Evolutionary conservation across 2,113 vertebrate species (phyloP).

Genomic region (Nothocercus nigrocapillus): DNA sequence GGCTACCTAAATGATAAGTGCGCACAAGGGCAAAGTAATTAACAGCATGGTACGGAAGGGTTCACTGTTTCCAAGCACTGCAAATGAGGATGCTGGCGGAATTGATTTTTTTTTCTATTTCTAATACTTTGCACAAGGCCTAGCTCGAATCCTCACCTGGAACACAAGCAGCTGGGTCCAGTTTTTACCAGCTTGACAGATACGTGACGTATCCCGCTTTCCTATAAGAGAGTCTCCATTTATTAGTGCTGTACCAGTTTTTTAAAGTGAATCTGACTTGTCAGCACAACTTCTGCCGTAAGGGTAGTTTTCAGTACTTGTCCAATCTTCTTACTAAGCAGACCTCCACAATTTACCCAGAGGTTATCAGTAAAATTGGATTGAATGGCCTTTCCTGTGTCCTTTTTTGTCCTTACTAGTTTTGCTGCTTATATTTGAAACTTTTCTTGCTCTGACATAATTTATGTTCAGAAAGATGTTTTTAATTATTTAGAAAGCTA

Average conservation of each 20-base stretch:
- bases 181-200: not conserved
- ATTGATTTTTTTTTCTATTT: not conserved
- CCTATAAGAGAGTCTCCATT: not conserved
- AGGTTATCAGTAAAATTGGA: not conserved
- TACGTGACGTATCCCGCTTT: fast-evolving
- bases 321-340: not conserved
- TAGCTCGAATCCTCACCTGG: fast-evolving
- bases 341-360: not conserved
- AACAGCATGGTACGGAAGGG: not conserved
- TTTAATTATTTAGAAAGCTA: not conserved
- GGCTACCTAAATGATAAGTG: not conserved
- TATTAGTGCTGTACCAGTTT: not conserved
- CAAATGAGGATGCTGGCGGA: not conserved
- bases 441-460: not conserved
- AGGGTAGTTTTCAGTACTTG: not conserved
- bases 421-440: not conserved
- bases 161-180: not conserved
- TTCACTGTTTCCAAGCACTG: not conserved
- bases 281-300: not conserved
- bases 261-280: not conserved
- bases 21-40: not conserved
- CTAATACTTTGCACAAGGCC: not conserved
- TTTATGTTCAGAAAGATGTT: not conserved
- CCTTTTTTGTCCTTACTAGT: not conserved
- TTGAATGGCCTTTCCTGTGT: not conserved